Base-by-base conservation (phyloP, 2,113 vertebrate genomes). In the Paramisgurnus dabryanus region DNA sequence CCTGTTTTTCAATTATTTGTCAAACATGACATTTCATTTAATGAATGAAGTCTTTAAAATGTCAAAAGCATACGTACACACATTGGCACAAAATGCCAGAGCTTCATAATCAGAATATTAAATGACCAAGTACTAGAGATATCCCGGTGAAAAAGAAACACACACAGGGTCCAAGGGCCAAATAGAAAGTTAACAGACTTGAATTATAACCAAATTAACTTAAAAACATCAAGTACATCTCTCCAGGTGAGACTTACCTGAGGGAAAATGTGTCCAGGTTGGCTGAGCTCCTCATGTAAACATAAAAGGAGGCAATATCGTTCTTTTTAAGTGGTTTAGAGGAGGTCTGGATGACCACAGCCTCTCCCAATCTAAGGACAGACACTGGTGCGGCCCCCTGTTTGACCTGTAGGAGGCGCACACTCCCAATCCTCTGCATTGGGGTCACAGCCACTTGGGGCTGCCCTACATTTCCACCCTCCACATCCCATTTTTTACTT, bases 351-450 rank as follows among this genome's bases (percentile, higher is more conserved):
- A 98, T 92, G 13, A 93, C 89, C 18, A 99, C 85, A 0, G 95
- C 93, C 40, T 87, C 89, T 80, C 96, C 96, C 67, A 98, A 76
- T 2, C 92, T 93, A 71, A 98, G 93, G 34, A 96, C 94, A 0
- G 90, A 90, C 13, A 95, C 87, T 0, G 92, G 87, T 0, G 93
- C 92, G 15, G 93, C 94, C 47, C 89, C 92, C 40, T 86, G 90
- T 0, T 11, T 92, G 0, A 92, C 90, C 92, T 95, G 95, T 67
- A 94, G 93, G 0, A 98, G 96, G 58, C 92, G 94, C 8, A 98
- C 93, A 0, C 95, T 98, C 6, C 95, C 96, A 1, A 98, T 97
- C 83, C 95, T 93, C 87, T 94, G 95, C 92, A 97, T 89, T 13
- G 95, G 93, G 0, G 95, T 95, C 2, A 92, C 90, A 0, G 94